Percentiles rank a stretch among this genome's conserved stretches.
Evolutionary conservation across 2,113 vertebrate species (phyloP).

Genomic region (Clupea harengus): DNA sequence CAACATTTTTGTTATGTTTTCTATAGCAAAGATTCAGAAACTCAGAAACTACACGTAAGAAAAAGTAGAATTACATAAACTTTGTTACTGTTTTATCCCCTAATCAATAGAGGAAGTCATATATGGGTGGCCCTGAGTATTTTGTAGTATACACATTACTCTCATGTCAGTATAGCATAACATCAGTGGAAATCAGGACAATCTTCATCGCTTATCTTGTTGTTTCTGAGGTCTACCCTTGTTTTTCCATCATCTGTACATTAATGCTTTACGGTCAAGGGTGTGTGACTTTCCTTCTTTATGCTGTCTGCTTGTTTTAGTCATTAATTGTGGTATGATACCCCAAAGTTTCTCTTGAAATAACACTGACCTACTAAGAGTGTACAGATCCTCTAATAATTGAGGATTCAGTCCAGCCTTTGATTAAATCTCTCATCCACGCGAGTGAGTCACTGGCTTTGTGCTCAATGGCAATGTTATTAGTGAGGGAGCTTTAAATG

Average conservation of each 20-base stretch:
- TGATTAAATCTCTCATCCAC: conserved; percentile 49
- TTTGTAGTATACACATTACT: neutral
- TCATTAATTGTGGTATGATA: conserved; percentile 37
- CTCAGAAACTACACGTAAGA: no score
- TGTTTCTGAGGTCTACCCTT: neutral
- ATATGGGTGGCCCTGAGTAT: no score
- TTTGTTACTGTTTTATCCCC: no score
- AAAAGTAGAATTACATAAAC: no score
- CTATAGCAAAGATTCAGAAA: no score
- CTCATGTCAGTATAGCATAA: neutral
- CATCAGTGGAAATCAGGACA: neutral
- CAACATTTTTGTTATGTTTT: no score
- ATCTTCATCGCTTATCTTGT: neutral
- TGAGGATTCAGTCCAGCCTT: conserved; percentile 31
- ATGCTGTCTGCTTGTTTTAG: conserved; percentile 7
- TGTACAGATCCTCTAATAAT: conserved; percentile 26
- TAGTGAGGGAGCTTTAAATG: neutral
- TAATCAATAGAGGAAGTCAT: no score
- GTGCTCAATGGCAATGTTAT: conserved; percentile 22
- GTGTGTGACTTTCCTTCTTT: neutral
- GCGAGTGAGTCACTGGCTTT: conserved; percentile 11
- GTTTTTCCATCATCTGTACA: no score
- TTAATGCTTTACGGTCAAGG: conserved; percentile 10
- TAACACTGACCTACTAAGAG: conserved; percentile 47
- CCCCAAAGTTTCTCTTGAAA: conserved; percentile 38